These are phyloP conservation scores for Macroramphosus scolopax DNA, from an alignment of 2,797 vertebrate genomes.

Conservation along the genomic window DNA sequence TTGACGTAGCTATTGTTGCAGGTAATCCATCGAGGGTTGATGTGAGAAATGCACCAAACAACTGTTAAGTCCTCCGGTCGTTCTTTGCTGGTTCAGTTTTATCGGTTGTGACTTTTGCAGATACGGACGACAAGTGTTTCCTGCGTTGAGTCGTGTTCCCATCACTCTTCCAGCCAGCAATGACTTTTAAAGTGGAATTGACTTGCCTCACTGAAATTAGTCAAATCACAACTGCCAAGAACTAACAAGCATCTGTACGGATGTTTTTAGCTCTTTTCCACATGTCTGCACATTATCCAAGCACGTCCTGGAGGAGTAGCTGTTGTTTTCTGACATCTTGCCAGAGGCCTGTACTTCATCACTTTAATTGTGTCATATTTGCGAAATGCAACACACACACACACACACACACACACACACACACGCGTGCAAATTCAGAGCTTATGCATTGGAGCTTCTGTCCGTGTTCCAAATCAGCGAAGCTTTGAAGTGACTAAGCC, in stretches of 20 bases:
- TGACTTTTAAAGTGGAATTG: conserved; percentile 36
- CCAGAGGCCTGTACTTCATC: conserved; percentile 64
- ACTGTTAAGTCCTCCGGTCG: too few relatives aligned
- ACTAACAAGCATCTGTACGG: conserved; percentile 36
- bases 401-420: conserved; percentile 9
- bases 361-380: conserved; percentile 40
- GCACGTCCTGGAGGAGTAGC: conserved; percentile 45
- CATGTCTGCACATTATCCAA: conserved; percentile 59
- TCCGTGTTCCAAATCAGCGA: conserved; percentile 33
- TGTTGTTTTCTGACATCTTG: conserved; percentile 59
- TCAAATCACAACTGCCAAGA: conserved; percentile 58
- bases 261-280: conserved; percentile 56
- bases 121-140: too few relatives aligned
- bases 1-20: too few relatives aligned
- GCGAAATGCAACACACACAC: conserved; percentile 8
- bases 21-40: too few relatives aligned
- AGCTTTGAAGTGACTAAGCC: conserved; percentile 59
- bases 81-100: too few relatives aligned
- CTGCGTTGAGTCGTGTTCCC: too few relatives aligned
- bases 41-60: too few relatives aligned
- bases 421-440: conserved; percentile 20
- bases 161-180: conserved; percentile 17
- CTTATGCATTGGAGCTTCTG: conserved; percentile 25
- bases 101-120: too few relatives aligned
- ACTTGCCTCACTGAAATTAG: conserved; percentile 67